phyloP scores from a whole-genome alignment of 2,113 vertebrate genomes.

The Tringa solitaria region DNA sequence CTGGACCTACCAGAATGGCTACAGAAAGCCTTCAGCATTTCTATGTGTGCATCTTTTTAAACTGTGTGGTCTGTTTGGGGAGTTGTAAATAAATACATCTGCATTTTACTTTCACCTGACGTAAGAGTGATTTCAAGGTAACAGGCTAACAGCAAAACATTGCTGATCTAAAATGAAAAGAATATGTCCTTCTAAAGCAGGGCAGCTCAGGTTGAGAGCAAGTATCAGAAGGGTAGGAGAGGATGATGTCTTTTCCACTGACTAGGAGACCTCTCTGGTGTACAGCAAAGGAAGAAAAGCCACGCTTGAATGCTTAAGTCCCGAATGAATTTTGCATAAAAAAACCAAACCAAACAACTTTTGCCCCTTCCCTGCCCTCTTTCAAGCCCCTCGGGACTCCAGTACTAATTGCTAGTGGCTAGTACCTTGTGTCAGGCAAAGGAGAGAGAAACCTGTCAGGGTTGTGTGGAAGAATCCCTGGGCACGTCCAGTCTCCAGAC shows the following conservation, averaged over 20 bases:
- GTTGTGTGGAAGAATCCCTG: background rate
- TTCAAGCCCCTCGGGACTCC: background rate
- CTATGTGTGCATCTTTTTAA: background rate
- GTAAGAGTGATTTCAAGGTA: background rate
- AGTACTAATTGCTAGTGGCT: background rate
- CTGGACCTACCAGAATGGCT: background rate
- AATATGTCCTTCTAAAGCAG: background rate
- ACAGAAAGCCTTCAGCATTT: background rate
- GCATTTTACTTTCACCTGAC: background rate
- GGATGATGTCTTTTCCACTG: background rate
- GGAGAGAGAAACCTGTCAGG: background rate
- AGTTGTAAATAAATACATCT: background rate
- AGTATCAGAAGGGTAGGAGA: background rate
- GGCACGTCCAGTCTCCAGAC: background rate
- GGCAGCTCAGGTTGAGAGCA: background rate
- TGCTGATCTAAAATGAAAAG: background rate
- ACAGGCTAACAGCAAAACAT: background rate
- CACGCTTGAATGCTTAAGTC: background rate
- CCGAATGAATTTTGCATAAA: slow-evolving; percentile 36
- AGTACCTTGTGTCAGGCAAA: background rate
- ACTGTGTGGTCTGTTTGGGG: background rate
- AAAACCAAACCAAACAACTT: background rate
- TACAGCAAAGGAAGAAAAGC: background rate
- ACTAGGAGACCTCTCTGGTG: background rate
- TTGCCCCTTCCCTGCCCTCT: background rate